Evolutionary conservation across 1,140 invertebrate genomes (phyloP).

Genomic region (Steinernema khuongi): DNA sequence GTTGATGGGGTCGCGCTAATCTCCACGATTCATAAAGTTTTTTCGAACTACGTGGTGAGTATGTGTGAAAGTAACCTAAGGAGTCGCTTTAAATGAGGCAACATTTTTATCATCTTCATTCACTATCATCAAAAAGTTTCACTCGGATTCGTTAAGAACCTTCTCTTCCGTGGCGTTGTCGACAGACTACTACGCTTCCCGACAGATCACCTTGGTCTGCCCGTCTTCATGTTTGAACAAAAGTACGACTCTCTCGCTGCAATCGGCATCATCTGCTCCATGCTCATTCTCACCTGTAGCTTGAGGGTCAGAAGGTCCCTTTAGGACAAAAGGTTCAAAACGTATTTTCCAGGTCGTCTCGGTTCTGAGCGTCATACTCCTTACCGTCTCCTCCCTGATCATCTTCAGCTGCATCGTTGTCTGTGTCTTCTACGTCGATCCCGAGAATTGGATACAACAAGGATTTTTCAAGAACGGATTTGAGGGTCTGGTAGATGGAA

Average conservation of each 20-base stretch:
- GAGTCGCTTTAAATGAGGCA: too few species aligned
- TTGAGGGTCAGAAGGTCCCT: slow-evolving; percentile 16
- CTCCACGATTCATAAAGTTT: slow-evolving; percentile 21
- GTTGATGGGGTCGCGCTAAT: slow-evolving; percentile 24
- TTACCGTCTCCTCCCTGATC: slow-evolving; percentile 31
- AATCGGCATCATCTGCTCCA: slow-evolving; percentile 21
- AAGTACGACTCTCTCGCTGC: slow-evolving; percentile 34
- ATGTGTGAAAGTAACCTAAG: background rate
- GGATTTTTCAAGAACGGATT: slow-evolving; percentile 35
- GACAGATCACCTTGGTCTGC: slow-evolving; percentile 16
- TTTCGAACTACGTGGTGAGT: slow-evolving; percentile 27
- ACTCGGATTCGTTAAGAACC: too few species aligned
- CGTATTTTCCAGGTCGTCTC: slow-evolving; percentile 35
- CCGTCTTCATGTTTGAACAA: slow-evolving; percentile 1
- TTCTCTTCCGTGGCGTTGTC: slow-evolving; percentile 31
- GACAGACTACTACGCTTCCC: slow-evolving; percentile 17
- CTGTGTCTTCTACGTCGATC: slow-evolving; percentile 40
- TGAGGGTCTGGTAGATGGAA: slow-evolving; percentile 26
- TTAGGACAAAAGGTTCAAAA: slow-evolving; percentile 16
- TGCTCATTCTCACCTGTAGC: slow-evolving; percentile 33
- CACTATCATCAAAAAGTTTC: too few species aligned
- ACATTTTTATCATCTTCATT: background rate
- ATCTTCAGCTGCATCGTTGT: slow-evolving; percentile 36
- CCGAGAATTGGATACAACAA: slow-evolving; percentile 40
- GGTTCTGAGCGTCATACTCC: slow-evolving; percentile 25